These are phyloP conservation scores for Cyprinodon tularosa DNA, from an alignment of 2,113 vertebrate genomes.

Conservation along the genomic window DNA sequence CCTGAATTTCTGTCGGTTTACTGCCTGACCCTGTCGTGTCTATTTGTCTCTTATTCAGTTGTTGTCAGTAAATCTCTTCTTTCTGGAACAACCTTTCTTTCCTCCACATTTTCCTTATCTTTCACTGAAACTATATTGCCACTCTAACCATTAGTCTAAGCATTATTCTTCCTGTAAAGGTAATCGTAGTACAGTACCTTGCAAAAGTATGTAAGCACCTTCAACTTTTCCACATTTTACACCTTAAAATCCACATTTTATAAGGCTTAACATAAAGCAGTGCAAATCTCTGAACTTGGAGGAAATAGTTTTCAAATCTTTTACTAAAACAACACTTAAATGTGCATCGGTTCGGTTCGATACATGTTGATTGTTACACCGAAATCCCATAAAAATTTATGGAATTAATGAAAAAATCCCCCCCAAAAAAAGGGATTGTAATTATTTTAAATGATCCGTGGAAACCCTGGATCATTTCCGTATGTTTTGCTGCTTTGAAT, in stretches of 20 bases:
- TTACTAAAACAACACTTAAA: not conserved
- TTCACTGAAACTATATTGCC: slow-evolving; percentile 5
- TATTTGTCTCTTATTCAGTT: slow-evolving; percentile 51
- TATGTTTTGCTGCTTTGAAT: no score
- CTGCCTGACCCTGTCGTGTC: slow-evolving; percentile 51
- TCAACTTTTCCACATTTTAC: not conserved
- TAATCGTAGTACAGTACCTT: not conserved
- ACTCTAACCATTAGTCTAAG: slow-evolving; percentile 24
- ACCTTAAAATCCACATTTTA: not conserved
- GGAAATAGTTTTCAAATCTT: not conserved
- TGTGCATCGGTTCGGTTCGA: no score
- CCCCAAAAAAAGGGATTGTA: no score
- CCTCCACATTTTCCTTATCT: slow-evolving; percentile 10
- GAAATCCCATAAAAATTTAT: no score
- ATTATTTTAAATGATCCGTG: no score
- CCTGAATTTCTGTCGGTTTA: slow-evolving; percentile 57
- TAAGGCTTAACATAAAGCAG: not conserved
- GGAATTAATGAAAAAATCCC: no score
- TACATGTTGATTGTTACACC: no score
- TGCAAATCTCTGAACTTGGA: not conserved
- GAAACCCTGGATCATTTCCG: no score
- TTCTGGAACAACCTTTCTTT: slow-evolving; percentile 2
- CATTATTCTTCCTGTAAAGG: not conserved
- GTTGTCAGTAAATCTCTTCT: slow-evolving; percentile 5
- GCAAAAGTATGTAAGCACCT: no score